Base-by-base conservation (phyloP, 2,888 invertebrate genomes). In the Aspidiotus destructor region DNA sequence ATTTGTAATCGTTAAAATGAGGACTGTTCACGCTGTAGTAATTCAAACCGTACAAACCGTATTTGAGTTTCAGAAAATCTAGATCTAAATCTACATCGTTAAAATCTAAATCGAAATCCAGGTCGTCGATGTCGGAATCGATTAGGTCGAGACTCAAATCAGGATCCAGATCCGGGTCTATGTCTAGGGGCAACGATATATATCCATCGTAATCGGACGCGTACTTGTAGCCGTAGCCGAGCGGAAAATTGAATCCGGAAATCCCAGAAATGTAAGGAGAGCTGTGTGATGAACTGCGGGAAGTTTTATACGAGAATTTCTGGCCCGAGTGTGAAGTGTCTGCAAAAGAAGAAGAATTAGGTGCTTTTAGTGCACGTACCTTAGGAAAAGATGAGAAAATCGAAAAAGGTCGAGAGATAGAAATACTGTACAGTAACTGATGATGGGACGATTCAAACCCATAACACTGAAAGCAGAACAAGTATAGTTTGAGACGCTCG, bases 171-270 rank as follows among this genome's bases (percentile, higher is more conserved):
- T 63, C 63, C n/a, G 61, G 44, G 8, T 61, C 61, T 11, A 57
- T 57, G 7, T 57, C 16, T 15, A 57, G 17, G 2, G 57, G 57
- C 42, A 44, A 42, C 55, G 53, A 40, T 7, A 13, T 15, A 42
- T 68, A 68, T 11, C 41, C 16, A 44, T 68, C 68, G 68, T 40
- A 68, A 68, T 55, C 57, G 17, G 68, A 68, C 8, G 68, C 68
- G 61, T 68, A 68, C 10, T 61, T 17, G 44, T 53, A 62, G 13
- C 68, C 42, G 54, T 68, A 68, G 9, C 55, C 61, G 8, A 65
- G 11, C 7, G 65, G 65, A 8, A 65, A 44, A 17, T 48, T 28
- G 17, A 58, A 28, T 40, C 40, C 58, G 17, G 58, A 10, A 5
- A 28, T 28, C 28, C 28, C 28, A 8, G 58, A 58, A 13, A 11